Base-by-base conservation (phyloP, 2,888 invertebrate species). In the Ommatoiulus sabulosus region DNA sequence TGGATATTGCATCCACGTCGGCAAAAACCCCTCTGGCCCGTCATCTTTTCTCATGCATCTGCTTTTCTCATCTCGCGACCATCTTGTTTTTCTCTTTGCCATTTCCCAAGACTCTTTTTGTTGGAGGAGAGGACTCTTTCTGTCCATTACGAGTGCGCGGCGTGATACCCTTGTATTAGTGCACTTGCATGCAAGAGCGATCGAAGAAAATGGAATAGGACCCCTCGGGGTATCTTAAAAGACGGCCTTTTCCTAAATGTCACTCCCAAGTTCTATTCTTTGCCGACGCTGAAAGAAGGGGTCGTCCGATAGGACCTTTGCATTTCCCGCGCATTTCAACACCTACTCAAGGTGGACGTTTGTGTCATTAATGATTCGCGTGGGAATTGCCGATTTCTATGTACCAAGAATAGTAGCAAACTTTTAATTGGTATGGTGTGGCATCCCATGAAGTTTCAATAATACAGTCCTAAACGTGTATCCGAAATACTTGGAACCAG, bases 101-200 rank as follows among this genome's bases (percentile, higher is more conserved):
- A 80, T 80, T 80, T 80, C 80, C 80, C 80, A 80, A 80, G 80
- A 80, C 80, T 80, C 80, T 80, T 80, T 8, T 8, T 80, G 80
- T 35, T 80, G 80, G 7, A 35, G 80, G 80, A 80, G 80, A 80
- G 80, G 80, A 80, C 80, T 80, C 80, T 80, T 80, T 80, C 80
- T 80, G 80, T 80, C 80, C 80, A 80, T 80, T 80, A 80, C 24
- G 35, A 80, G 80, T 80, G 80, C 80, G 35, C 80, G 80, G 80
- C 80, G 80, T 80, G 80, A 80, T 80, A 80, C 80, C 80, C 80
- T 80, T 80, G 80, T 80, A 80, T 80, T 80, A 80, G 80, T 80
- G 12, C 80, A 3, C 8, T 72, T 24, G 72, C 20, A n/a, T 72
- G 72, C 72, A 24, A 35, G 80, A 80, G 80, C 35, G 80, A 80